Conservation (phyloP, 2,797 vertebrate species). For the Serranus cabrilla region DNA sequence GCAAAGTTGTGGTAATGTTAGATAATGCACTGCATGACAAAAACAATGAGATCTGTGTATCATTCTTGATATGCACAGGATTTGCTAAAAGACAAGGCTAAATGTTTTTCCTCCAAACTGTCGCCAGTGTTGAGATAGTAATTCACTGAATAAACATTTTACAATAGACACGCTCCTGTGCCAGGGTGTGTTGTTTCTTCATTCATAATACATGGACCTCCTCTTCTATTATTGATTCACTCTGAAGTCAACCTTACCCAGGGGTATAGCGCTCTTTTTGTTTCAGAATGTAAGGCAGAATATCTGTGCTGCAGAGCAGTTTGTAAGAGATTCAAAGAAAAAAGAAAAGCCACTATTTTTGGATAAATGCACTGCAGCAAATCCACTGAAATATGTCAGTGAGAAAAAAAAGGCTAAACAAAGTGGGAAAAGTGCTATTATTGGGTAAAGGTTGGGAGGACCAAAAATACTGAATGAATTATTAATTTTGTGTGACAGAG, state of each 20-base stretch:
- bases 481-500: not conserved
- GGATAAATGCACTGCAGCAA: constrained; percentile 45
- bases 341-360: constrained; percentile 28
- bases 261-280: constrained; percentile 45
- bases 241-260: constrained; percentile 61
- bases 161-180: constrained; percentile 48
- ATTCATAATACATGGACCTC: constrained; percentile 72
- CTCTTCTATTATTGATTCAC: constrained; percentile 73
- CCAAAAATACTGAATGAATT: not conserved
- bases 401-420: not conserved
- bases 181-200: constrained; percentile 55
- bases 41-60: not conserved
- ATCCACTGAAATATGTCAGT: constrained; percentile 13
- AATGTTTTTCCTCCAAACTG: constrained; percentile 25
- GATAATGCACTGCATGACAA: constrained; percentile 7
- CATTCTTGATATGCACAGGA: constrained; percentile 7
- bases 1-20: constrained; percentile 2
- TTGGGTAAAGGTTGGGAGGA: not conserved
- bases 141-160: constrained; percentile 64
- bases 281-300: constrained; percentile 49
- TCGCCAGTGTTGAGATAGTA: constrained; percentile 9
- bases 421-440: not conserved
- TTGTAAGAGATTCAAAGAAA: constrained; percentile 37
- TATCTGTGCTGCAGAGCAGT: constrained; percentile 39
- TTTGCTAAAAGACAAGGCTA: constrained; percentile 25